A percentile compares a stretch with the other conserved stretches of the same genome.
Evolutionary conservation across 2,888 invertebrate genomes (phyloP).

Genomic region (Vanessa cardui): DNA sequence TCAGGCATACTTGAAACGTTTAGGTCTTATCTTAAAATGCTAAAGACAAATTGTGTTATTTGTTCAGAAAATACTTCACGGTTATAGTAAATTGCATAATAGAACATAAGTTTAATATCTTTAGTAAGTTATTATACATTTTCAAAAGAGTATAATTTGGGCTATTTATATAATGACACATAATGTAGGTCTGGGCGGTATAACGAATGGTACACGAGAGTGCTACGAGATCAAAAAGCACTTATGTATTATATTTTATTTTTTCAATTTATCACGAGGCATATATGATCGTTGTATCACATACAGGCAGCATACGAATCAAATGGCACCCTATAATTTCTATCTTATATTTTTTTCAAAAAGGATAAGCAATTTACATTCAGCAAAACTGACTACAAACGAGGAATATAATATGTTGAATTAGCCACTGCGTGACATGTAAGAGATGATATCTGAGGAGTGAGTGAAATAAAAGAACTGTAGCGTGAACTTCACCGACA

Average conservation of each 20-base stretch:
- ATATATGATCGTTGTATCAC: too few relatives aligned
- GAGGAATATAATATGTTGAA: conserved; percentile 12
- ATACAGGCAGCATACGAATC: background rate
- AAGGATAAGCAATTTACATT: background rate
- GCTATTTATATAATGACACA: conserved; percentile 78
- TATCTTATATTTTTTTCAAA: too few relatives aligned
- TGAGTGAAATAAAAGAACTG: conserved; percentile 75
- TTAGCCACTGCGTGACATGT: conserved; percentile 48
- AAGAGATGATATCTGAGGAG: conserved; percentile 69
- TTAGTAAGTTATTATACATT: conserved; percentile 60
- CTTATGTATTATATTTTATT: conserved; percentile 2
- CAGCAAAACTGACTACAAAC: background rate
- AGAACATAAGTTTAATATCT: conserved; percentile 67
- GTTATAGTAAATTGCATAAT: conserved; percentile 60
- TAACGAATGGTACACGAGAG: conserved; percentile 46
- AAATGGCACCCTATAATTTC: too few relatives aligned
- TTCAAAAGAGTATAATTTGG: conserved; percentile 66
- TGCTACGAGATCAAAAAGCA: conserved; percentile 14
- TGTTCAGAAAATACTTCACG: background rate
- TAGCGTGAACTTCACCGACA: conserved; percentile 75
- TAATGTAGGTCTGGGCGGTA: conserved; percentile 71
- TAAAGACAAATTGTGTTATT: background rate
- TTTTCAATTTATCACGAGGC: too few relatives aligned
- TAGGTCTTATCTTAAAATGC: background rate
- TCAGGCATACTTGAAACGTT: conserved; percentile 1